phyloP scores from a whole-genome alignment of 2,888 invertebrate species.

The Nephrotoma guestfalica region DNA sequence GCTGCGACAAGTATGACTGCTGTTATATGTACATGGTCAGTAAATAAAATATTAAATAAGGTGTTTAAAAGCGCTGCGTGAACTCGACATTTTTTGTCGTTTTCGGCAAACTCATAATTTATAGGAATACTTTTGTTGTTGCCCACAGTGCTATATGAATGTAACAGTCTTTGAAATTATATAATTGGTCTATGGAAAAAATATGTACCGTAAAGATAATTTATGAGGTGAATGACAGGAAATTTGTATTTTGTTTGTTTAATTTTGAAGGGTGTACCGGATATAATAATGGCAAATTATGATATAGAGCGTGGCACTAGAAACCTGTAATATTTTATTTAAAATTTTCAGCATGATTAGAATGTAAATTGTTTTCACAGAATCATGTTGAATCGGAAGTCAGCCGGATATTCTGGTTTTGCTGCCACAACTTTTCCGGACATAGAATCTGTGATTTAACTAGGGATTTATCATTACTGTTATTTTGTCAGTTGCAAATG shows the following conservation, averaged over 20 bases:
- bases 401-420: too few species aligned
- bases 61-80: not conserved
- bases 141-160: not conserved
- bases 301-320: too few species aligned
- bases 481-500: too few species aligned
- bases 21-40: not conserved
- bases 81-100: not conserved
- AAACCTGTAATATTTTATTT: too few species aligned
- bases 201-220: not conserved
- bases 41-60: not conserved
- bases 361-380: too few species aligned
- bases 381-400: too few species aligned
- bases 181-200: not conserved
- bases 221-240: not conserved
- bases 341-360: too few species aligned
- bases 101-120: not conserved
- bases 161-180: not conserved
- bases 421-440: too few species aligned
- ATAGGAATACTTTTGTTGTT: not conserved
- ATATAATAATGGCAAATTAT: too few species aligned
- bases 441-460: too few species aligned
- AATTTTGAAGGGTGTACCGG: not conserved
- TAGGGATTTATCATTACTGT: too few species aligned
- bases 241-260: not conserved
- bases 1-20: not conserved